Base-by-base conservation (phyloP, 2,888 invertebrate genomes). In the Rugalucina vietnamica region DNA sequence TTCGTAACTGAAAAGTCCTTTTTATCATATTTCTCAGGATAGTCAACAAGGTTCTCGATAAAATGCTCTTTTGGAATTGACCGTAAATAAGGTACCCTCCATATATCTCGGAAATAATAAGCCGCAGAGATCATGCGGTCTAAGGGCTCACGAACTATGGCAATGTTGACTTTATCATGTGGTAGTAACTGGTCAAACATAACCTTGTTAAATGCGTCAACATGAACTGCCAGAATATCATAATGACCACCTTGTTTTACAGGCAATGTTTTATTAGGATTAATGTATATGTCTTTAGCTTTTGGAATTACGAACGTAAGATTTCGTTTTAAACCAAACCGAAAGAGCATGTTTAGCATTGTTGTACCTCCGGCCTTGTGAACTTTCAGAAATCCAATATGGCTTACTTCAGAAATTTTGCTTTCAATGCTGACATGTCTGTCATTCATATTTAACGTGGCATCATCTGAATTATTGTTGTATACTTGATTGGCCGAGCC, bases 311-410 rank as follows among this genome's bases (percentile, higher is more conserved):
- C 84, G 72, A 87, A 87, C 4, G 87, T 87, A 21, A 89, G 36
- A 34, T 85, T 82, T 18, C 79, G 37, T 36, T 76, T 73, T 21
- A 84, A 32, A 14, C 87, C 89, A 76, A 87, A 89, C 10, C 89
- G 74, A 32, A 88, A 86, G 50, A 89, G 84, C 1, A 88, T 80
- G 57, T 86, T 88, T 34, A 87, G 84, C 37, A 86, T 78, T 0
- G 89, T 89, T 1, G 88, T 76, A 71, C 88, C 87, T 36, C 86
- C 88, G 1, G 86, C 79, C 71, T 90, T 90, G 50, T 90, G 89
- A 0, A 88, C 88, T 77, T 90, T 90, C 2, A 90, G 71, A 73
- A 88, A 90, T 18, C 84, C 88, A n/a, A 90, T 82, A 70, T 87
- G 87, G 34, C 21, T 32, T 1, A 65, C 29, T 18, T 65, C 65